Evolutionary conservation across 2,888 invertebrate species (phyloP).

Genomic region (Sericinus montela): DNA sequence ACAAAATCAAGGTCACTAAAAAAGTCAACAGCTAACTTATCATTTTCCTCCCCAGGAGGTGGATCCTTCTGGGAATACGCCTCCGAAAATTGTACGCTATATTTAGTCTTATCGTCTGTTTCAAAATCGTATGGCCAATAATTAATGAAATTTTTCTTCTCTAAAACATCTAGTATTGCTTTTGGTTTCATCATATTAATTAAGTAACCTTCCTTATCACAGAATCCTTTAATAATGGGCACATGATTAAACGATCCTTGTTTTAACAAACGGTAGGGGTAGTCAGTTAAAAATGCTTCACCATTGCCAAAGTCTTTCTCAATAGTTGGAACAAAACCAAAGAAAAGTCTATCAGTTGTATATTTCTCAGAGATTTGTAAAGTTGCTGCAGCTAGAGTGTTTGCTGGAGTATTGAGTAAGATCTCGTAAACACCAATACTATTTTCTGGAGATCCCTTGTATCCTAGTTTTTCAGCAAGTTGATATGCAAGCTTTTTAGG

Average conservation of each 20-base stretch:
- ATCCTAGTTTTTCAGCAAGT: constrained; percentile 37
- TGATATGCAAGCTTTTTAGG: constrained; percentile 30
- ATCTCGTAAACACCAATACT: constrained; percentile 31
- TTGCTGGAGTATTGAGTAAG: constrained; percentile 28
- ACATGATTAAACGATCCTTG: constrained; percentile 51
- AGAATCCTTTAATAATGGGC: constrained; percentile 70
- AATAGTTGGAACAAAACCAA: constrained; percentile 47
- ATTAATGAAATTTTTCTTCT: constrained; percentile 30
- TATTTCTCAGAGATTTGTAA: constrained; percentile 26
- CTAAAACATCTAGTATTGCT: constrained; percentile 30
- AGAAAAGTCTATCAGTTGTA: constrained; percentile 29
- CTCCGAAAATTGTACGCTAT: constrained; percentile 15
- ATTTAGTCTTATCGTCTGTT: constrained; percentile 21
- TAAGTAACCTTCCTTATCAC: constrained; percentile 61
- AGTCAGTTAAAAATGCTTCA: constrained; percentile 36
- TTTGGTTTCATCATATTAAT: constrained; percentile 35
- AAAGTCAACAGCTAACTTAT: constrained; percentile 35
- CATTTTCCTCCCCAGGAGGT: constrained; percentile 24
- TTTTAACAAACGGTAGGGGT: constrained; percentile 56
- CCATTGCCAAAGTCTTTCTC: constrained; percentile 43
- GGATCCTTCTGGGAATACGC: constrained; percentile 9
- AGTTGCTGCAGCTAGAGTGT: constrained; percentile 25
- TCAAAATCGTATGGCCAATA: constrained; percentile 31
- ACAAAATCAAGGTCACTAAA: constrained; percentile 40
- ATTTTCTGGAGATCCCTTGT: constrained; percentile 32